phyloP scores from a whole-genome alignment of 2,797 vertebrate genomes.

The Malurus leucopterus region DNA sequence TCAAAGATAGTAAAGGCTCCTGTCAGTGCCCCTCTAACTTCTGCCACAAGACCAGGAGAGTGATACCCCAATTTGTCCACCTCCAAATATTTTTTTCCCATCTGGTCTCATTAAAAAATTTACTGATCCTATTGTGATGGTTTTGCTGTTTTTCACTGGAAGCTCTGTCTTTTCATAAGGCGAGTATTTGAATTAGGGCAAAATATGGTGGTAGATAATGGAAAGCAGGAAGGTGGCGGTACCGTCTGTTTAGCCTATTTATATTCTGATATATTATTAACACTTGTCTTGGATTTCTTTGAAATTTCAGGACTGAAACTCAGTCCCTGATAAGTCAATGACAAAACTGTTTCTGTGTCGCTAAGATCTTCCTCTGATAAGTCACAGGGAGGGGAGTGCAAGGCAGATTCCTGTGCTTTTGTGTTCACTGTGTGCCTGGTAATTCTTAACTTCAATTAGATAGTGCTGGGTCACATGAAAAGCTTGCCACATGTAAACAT shows the following conservation, averaged over 20 bases:
- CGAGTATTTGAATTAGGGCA: neutral
- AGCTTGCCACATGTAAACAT: neutral
- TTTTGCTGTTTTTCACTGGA: neutral
- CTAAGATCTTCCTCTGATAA: neutral
- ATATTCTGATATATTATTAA: conserved; percentile 22
- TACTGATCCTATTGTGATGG: neutral
- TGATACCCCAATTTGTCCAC: neutral
- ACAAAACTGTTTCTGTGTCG: neutral
- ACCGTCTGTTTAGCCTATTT: neutral
- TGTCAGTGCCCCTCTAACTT: neutral
- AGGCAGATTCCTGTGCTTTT: neutral
- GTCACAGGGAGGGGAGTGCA: neutral
- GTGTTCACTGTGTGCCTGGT: neutral
- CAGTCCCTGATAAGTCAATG: neutral
- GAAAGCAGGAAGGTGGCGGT: neutral
- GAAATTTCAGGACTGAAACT: conserved; percentile 10
- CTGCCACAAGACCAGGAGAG: neutral
- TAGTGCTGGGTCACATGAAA: neutral
- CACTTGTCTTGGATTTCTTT: conserved; percentile 12
- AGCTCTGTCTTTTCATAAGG: neutral
- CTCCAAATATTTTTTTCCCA: neutral
- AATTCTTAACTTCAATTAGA: neutral
- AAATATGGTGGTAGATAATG: neutral
- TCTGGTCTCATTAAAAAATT: neutral
- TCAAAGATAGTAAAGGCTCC: neutral